Evolutionary conservation across 2,113 vertebrate genomes (phyloP).

Genomic region (Bos taurus): DNA sequence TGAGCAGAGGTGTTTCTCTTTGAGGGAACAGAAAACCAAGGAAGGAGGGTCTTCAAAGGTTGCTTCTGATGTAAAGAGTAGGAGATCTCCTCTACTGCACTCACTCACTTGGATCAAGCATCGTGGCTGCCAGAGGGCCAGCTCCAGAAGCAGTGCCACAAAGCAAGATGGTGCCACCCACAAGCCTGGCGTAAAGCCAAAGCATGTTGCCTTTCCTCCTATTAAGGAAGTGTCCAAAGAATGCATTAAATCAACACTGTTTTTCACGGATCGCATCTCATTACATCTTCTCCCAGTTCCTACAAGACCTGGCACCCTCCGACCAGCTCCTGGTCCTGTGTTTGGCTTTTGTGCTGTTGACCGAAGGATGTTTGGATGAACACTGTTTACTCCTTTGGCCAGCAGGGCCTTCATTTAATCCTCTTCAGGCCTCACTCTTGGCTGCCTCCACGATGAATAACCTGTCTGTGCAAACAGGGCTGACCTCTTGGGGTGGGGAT

Average conservation of each 20-base stretch:
- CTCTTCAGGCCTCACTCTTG: background rate
- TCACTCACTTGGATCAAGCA: background rate
- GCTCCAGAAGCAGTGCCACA: background rate
- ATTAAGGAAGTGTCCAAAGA: constrained; percentile 38
- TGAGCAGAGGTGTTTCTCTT: background rate
- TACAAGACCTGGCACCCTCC: constrained; percentile 4
- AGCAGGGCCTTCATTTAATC: constrained; percentile 35
- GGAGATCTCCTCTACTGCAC: background rate
- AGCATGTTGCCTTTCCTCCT: background rate
- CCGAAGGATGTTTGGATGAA: constrained; percentile 47
- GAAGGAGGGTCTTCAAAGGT: background rate
- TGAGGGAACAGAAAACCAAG: background rate
- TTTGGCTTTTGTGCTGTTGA: constrained; percentile 9
- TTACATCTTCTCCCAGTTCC: background rate
- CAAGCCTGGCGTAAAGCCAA: background rate
- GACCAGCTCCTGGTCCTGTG: background rate
- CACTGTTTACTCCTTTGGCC: constrained; percentile 11
- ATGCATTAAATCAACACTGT: constrained; percentile 29
- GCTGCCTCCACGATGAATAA: background rate
- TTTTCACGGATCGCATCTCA: background rate
- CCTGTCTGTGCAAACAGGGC: background rate
- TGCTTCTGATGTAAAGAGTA: background rate
- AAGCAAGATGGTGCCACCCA: constrained; percentile 37
- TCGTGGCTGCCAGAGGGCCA: background rate
- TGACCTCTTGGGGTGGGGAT: background rate